A percentile compares a stretch with the other conserved stretches of the same genome.
These are phyloP conservation scores for Ormyrus pomaceus DNA, from an alignment of 2,888 invertebrate genomes.

Conservation along the genomic window DNA sequence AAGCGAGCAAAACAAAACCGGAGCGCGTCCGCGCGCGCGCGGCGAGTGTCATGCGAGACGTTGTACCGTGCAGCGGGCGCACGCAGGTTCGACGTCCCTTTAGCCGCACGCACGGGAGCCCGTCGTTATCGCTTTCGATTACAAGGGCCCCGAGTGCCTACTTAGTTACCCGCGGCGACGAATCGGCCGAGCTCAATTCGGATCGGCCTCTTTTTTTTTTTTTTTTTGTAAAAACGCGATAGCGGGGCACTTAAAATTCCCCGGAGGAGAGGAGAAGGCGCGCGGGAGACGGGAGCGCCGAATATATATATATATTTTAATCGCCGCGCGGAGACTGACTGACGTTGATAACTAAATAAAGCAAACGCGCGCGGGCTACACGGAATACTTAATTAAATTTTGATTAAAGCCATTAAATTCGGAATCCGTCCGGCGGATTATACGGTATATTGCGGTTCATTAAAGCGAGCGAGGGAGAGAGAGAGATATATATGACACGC, in stretches of 20 bases:
- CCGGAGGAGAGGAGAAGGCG: background rate
- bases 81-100: slow-evolving; percentile 17
- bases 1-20: too few species aligned
- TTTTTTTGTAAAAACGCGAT: slow-evolving; percentile 2
- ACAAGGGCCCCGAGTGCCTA: slow-evolving; percentile 26
- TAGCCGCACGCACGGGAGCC: background rate
- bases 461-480: background rate
- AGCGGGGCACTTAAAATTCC: slow-evolving; percentile 42
- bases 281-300: background rate
- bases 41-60: slow-evolving; percentile 7
- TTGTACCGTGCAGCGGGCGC: background rate
- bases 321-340: slow-evolving; percentile 17
- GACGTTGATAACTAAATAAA: slow-evolving; percentile 51
- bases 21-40: too few species aligned
- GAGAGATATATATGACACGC: background rate
- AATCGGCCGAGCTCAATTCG: background rate
- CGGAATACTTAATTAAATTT: slow-evolving; percentile 42
- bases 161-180: slow-evolving; percentile 23
- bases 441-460: too few species aligned
- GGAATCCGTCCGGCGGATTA: too few species aligned
- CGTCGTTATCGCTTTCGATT: slow-evolving; percentile 28
- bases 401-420: slow-evolving; percentile 38
- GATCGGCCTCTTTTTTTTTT: background rate
- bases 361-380: slow-evolving; percentile 12
- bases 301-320: slow-evolving; percentile 27